Evolutionary conservation across 2,888 invertebrate species (phyloP), one percentile per base, ranked within the genome.

Genomic region (Adela reaumurella): DNA sequence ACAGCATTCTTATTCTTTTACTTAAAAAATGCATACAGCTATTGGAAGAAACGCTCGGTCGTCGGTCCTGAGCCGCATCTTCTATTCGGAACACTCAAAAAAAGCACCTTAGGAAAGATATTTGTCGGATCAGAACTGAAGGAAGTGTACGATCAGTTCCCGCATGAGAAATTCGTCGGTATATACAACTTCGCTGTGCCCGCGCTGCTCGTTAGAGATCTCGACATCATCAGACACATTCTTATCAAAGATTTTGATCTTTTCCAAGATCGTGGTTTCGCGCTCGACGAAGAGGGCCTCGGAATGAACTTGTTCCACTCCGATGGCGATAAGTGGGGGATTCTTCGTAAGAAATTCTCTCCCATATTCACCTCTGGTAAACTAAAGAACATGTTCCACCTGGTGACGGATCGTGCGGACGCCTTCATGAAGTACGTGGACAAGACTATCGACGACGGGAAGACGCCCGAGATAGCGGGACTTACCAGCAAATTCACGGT

Each of bases 281-380:
- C 47, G 8, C 43, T 51, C n/a, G 46, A 63, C 29, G 61, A 62
- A 6, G 51, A 65, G 47, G 64, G 62, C 3, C 50, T 70, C 19
- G 65, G 65, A 19, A 51, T 51, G 3, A 68, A 71, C 49, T 49
- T 72, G 16, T 70, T 71, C 46, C 61, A 63, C 45, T 61, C 64
- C 0, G 62, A 66, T 20, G 65, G 61, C 3, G 49, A 17, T 35
- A 48, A 44, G 41, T 57, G 56, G 56, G 41, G 47, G 6, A 45
- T 48, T 2, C 49, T 54, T 17, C 52, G 56, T 18, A 53, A 52
- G 35, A 49, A 54, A n/a, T 48, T 57, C 17, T 47, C 53, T 6
- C 52, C 56, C 10, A 48, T 51, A 41, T 57, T 57, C 29, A 54
- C 55, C 1, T 52, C 55, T 1, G 51, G 52, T 2, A 57, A 57